Conservation (phyloP, 1,140 invertebrate species). For the Venturia canescens region DNA sequence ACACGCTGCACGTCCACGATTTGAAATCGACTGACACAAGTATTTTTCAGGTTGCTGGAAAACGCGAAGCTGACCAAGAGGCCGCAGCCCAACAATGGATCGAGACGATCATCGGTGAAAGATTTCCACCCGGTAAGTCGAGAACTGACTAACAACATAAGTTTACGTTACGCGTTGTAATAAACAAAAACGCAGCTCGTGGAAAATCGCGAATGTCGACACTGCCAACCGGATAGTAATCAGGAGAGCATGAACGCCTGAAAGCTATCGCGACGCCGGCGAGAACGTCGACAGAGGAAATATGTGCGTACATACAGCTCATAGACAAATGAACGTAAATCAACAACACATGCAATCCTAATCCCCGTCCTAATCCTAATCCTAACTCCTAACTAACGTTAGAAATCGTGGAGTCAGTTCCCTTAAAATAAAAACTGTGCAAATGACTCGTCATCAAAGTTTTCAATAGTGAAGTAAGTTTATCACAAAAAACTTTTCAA, state of each 20-base stretch:
- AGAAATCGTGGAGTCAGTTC: too few relatives aligned
- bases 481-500: too few relatives aligned
- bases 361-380: too few relatives aligned
- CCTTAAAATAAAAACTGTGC: too few relatives aligned
- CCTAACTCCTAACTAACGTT: too few relatives aligned
- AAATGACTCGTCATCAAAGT: too few relatives aligned
- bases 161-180: background rate
- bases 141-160: background rate
- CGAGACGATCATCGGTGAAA: constrained; percentile 89
- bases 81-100: constrained; percentile 95
- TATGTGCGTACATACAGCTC: background rate
- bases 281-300: background rate
- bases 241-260: constrained; percentile 44
- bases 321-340: background rate
- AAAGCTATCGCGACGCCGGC: background rate
- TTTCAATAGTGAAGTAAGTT: too few relatives aligned
- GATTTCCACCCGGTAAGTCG: constrained; percentile 85
- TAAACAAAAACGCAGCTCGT: background rate
- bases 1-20: background rate
- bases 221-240: constrained; percentile 40
- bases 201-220: constrained; percentile 42
- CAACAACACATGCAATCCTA: background rate
- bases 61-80: constrained; percentile 92
- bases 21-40: constrained; percentile 66
- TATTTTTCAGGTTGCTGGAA: constrained; percentile 86